A percentile compares a stretch with the other conserved stretches of the same genome.
Evolutionary conservation across 1,140 invertebrate genomes (phyloP).

Genomic region (Ostrea edulis): DNA sequence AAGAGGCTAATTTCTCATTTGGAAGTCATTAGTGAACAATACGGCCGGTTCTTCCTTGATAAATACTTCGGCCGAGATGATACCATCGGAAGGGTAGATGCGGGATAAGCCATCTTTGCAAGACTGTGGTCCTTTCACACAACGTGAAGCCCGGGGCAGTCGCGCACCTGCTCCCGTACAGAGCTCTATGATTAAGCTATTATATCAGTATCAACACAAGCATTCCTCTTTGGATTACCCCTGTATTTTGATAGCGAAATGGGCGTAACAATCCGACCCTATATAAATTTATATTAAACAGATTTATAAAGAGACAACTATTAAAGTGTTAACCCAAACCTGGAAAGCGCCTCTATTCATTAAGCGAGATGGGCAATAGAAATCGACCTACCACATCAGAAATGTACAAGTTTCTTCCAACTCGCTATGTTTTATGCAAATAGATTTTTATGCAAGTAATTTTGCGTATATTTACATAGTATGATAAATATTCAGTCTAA

Average conservation of each 20-base stretch:
- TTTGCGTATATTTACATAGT: no score
- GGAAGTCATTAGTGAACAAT: constrained; percentile 39
- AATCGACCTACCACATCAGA: no score
- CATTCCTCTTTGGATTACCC: neutral
- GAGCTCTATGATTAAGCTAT: constrained; percentile 16
- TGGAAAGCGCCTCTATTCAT: no score
- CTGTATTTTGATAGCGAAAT: constrained; percentile 26
- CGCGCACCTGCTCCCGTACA: constrained; percentile 11
- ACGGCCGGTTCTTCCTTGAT: constrained; percentile 9
- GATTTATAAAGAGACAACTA: neutral
- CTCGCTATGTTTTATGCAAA: no score
- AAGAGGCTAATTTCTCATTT: constrained; percentile 39
- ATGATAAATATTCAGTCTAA: no score
- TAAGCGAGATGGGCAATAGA: no score
- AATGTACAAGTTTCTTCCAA: no score
- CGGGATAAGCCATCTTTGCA: neutral
- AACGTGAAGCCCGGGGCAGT: neutral
- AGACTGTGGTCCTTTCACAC: neutral
- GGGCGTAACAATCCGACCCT: constrained; percentile 18
- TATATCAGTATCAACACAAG: constrained; percentile 8
- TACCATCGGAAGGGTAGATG: neutral
- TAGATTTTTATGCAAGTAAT: no score
- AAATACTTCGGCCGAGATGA: constrained; percentile 9
- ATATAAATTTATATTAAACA: constrained; percentile 37
- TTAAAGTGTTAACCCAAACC: neutral